Conservation (phyloP, 2,113 vertebrate species). For the Oryzias woworae region DNA sequence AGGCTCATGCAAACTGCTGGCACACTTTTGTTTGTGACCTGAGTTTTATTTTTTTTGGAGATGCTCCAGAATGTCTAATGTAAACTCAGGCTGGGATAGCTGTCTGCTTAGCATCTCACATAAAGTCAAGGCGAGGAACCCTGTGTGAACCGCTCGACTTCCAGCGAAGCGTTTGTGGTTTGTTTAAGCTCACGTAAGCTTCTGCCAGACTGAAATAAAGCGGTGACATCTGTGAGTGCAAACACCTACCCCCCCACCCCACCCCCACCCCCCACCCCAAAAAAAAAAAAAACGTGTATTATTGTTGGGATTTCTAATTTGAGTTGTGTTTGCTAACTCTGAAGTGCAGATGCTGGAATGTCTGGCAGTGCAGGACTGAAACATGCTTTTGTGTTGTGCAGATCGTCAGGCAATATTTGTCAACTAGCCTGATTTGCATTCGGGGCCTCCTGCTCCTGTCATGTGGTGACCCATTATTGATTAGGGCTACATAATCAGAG, state of each 20-base stretch:
- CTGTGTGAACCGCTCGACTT: conserved; percentile 47
- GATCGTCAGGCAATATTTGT: conserved; percentile 2
- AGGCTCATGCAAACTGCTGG: conserved; percentile 22
- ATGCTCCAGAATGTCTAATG: conserved; percentile 36
- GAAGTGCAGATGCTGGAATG: background rate
- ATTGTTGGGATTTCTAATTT: background rate
- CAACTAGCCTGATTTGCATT: conserved; percentile 11
- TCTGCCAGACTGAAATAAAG: conserved; percentile 53
- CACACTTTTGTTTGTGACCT: conserved; percentile 49
- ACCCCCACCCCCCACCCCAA: too few relatives aligned
- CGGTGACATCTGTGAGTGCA: conserved; percentile 39
- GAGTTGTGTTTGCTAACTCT: background rate
- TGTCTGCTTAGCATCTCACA: conserved; percentile 49
- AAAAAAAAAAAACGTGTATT: background rate
- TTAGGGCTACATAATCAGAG: conserved; percentile 48
- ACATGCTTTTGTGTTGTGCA: conserved; percentile 10
- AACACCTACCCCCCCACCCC: too few relatives aligned
- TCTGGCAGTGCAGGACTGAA: background rate
- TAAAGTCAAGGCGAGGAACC: conserved; percentile 5
- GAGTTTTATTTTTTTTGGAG: conserved; percentile 40
- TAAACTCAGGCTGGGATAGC: conserved; percentile 43
- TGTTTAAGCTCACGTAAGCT: conserved; percentile 64
- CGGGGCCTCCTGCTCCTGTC: conserved; percentile 43
- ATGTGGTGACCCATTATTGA: conserved; percentile 63
- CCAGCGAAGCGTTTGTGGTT: conserved; percentile 41